These are phyloP conservation scores for Caenorhabditis sp. DNA, from an alignment of 2,888 invertebrate genomes.

Conservation along the genomic window DNA sequence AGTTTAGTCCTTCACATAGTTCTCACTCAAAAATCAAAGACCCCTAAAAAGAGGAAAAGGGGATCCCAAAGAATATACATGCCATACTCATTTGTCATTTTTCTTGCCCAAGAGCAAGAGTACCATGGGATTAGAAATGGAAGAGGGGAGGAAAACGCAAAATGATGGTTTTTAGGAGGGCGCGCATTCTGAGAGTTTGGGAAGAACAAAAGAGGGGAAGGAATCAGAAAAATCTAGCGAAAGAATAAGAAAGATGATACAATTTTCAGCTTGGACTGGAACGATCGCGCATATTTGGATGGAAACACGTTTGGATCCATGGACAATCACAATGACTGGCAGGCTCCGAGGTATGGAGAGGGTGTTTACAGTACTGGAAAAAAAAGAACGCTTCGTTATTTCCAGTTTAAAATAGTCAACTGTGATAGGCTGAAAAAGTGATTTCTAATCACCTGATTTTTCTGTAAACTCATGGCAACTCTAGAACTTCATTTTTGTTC, in stretches of 20 bases:
- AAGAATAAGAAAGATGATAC: not conserved
- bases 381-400: not conserved
- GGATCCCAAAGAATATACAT: conserved; percentile 30
- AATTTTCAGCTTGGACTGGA: conserved; percentile 74
- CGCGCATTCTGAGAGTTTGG: not conserved
- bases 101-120: conserved; percentile 31
- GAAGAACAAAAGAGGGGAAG: not conserved
- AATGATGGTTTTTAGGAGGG: conserved; percentile 37
- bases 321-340: conserved; percentile 64
- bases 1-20: not conserved
- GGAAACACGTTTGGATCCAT: conserved; percentile 68
- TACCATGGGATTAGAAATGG: conserved; percentile 53
- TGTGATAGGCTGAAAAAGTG: no score
- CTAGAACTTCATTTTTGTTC: no score
- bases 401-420: not conserved
- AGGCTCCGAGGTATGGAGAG: conserved; percentile 64
- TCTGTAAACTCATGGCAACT: no score
- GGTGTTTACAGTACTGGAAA: not conserved
- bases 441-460: no score
- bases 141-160: conserved; percentile 32
- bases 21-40: conserved; percentile 12
- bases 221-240: not conserved
- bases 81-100: conserved; percentile 60
- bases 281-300: conserved; percentile 71
- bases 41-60: conserved; percentile 12